phyloP scores from a whole-genome alignment of 2,888 invertebrate species.

The Spatulosminthurus flaviceps region DNA sequence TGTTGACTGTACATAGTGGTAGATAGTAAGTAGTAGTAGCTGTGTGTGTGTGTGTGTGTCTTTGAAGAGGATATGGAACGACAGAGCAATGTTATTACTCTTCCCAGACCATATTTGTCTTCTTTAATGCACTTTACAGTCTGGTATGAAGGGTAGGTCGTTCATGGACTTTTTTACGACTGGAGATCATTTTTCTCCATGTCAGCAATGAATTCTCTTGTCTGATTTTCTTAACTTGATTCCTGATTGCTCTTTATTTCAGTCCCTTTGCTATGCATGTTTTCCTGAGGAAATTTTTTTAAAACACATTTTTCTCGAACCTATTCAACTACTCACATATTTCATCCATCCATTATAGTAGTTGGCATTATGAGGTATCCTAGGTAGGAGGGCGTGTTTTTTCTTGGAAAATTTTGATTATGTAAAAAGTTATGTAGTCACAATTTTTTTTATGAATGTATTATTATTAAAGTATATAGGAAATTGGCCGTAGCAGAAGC shows the following conservation, averaged over 20 bases:
- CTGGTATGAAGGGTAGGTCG: slow-evolving; percentile 25
- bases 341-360: too few species aligned
- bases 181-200: slow-evolving; percentile 35
- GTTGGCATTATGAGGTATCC: too few species aligned
- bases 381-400: too few species aligned
- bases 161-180: slow-evolving; percentile 19
- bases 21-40: too few species aligned
- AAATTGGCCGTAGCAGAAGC: too few species aligned
- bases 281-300: not conserved
- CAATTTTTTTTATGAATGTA: too few species aligned
- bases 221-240: not conserved
- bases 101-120: slow-evolving; percentile 1
- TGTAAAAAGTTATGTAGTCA: too few species aligned
- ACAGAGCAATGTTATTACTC: not conserved
- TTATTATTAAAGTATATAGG: too few species aligned
- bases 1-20: too few species aligned
- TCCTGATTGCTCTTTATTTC: not conserved
- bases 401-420: too few species aligned
- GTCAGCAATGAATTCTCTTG: slow-evolving; percentile 23
- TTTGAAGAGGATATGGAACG: not conserved
- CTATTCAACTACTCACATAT: not conserved
- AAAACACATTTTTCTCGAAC: not conserved
- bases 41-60: not conserved
- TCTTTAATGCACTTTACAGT: slow-evolving; percentile 18
- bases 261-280: not conserved